A percentile compares a stretch with the other conserved stretches of the same genome.
Evolutionary conservation across 2,113 vertebrate species (phyloP).

Genomic region (Chionis minor): DNA sequence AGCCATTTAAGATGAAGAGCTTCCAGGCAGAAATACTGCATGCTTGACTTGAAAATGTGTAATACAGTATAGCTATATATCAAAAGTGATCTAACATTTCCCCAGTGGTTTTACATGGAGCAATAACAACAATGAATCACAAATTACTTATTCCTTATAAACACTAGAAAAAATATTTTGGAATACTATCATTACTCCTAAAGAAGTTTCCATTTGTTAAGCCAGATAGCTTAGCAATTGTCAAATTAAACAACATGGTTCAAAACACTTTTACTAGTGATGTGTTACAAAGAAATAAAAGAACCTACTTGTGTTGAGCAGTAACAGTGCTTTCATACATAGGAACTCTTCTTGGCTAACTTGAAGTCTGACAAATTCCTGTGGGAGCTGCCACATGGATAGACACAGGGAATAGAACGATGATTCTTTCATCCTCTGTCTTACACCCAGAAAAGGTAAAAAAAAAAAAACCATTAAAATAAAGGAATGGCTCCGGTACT

Average conservation of each 20-base stretch:
- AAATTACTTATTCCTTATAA: neutral
- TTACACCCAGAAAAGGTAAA: conserved; percentile 61
- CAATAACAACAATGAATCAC: neutral
- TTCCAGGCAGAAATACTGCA: neutral
- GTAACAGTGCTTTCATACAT: conserved; percentile 96
- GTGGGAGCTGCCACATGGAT: conserved; percentile 94
- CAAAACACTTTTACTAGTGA: neutral
- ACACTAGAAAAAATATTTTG: neutral
- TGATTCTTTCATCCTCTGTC: conserved; percentile 92
- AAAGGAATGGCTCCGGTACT: neutral
- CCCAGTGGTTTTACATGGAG: neutral
- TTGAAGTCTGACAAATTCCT: conserved; percentile 94
- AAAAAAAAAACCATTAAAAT: neutral
- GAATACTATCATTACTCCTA: neutral
- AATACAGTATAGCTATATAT: neutral
- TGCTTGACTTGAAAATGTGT: neutral
- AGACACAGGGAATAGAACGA: conserved; percentile 94
- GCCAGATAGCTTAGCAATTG: neutral
- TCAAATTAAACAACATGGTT: neutral
- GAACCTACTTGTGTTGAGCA: conserved; percentile 92
- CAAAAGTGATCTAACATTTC: neutral
- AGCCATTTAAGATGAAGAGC: neutral
- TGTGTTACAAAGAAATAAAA: neutral
- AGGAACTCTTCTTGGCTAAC: conserved; percentile 93
- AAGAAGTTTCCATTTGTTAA: neutral